Base-by-base conservation (phyloP, 2,113 vertebrate species). In the Cynoglossus semilaevis region DNA sequence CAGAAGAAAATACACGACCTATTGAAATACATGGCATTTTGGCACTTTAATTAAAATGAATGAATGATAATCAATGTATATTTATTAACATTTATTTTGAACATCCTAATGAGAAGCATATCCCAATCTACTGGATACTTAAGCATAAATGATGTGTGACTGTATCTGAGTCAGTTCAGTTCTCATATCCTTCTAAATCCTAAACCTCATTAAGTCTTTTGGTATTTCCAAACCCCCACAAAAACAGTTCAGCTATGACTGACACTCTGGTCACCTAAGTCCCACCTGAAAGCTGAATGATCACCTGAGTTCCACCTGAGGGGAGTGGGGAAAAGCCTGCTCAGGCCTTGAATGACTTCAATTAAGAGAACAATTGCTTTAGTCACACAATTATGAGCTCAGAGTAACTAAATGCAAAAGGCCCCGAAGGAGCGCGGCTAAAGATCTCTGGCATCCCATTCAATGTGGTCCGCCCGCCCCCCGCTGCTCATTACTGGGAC, bases 341-440 rank as follows among this genome's bases (percentile, higher is more conserved):
- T 67, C 70, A 77, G 63, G 70, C 34, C 15, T 76, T 58, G 77
- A 89, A 86, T 81, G 74, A 62, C 77, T 83, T 88, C 86, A 89
- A 87, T 89, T 89, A 88, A 88, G 77, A 82, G 88, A 90, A 91
- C 89, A 92, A 90, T 90, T 88, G 87, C 81, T 89, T 90, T 90
- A 87, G 89, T 89, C 89, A 87, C 85, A 88, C 85, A 86, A 88
- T 90, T 89, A 90, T 86, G 85, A 87, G 89, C 85, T 91, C 83
- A 89, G 79, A 76, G 71, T 81, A 81, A 76, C 72, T 86, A 81
- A 90, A 89, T 84, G 77, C 76, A 76, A 81, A 89, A 88, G 52
- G 83, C 70, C 91, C 89, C 57, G 85, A 66, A 90, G 90, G 85
- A 86, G 74, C 56, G 45, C 53, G 70, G 85, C 88, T 81, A 85